phyloP scores from a whole-genome alignment of 2,797 vertebrate species.

The Garrulus glandarius region DNA sequence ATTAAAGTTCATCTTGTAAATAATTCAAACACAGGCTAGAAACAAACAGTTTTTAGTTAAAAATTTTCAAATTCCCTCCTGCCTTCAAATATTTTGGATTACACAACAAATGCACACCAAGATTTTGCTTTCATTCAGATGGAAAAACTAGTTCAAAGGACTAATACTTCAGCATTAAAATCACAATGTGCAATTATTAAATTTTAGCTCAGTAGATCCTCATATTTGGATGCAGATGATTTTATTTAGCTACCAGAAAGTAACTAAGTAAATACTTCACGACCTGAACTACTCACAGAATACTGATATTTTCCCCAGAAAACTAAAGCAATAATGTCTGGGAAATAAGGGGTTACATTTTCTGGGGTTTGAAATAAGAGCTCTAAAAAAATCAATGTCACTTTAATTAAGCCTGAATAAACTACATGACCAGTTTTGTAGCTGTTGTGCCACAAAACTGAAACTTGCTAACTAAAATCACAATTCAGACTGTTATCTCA shows the following conservation, averaged over 20 bases:
- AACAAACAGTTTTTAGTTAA: not conserved
- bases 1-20: not conserved
- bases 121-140: not conserved
- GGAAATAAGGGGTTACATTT: not conserved
- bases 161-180: not conserved
- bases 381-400: slow-evolving; percentile 12
- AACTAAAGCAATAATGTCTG: not conserved
- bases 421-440: not conserved
- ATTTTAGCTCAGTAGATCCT: not conserved
- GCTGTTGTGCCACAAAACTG: not conserved
- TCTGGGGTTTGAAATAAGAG: not conserved
- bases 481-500: not conserved
- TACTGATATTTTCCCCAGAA: not conserved
- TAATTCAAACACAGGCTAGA: not conserved
- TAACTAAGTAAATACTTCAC: not conserved
- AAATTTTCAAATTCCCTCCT: not conserved
- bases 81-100: not conserved
- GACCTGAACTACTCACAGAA: not conserved
- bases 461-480: not conserved
- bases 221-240: not conserved
- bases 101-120: not conserved
- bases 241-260: not conserved
- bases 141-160: not conserved
- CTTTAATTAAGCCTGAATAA: not conserved
- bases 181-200: not conserved